These are phyloP conservation scores for Dolichomitus sp. DNA, from an alignment of 2,888 invertebrate species.

Conservation along the genomic window DNA sequence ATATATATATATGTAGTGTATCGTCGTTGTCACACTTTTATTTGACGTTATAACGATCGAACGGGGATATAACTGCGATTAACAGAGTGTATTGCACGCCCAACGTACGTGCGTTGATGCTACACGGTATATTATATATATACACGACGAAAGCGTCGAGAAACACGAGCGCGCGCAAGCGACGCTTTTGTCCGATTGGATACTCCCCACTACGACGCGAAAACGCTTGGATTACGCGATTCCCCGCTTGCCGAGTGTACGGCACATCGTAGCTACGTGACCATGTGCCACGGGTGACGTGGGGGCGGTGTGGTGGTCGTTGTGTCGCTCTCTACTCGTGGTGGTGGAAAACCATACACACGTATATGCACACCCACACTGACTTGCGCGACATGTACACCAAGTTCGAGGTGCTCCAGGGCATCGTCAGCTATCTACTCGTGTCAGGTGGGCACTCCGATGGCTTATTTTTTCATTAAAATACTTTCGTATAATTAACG, in stretches of 20 bases:
- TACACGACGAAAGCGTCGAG: constrained; percentile 30
- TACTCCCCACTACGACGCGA: constrained; percentile 9
- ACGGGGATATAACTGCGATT: constrained; percentile 32
- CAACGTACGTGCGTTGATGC: constrained; percentile 24
- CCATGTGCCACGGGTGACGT: constrained; percentile 55
- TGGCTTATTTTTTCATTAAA: constrained; percentile 23
- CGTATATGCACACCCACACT: constrained; percentile 74
- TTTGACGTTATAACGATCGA: constrained; percentile 57
- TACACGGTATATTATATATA: neutral
- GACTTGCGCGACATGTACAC: constrained; percentile 79
- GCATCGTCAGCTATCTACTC: constrained; percentile 81
- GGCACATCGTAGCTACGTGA: constrained; percentile 51
- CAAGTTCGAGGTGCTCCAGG: constrained; percentile 82
- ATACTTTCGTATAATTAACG: constrained; percentile 2
- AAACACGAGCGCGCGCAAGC: constrained; percentile 60
- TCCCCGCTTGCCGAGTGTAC: constrained; percentile 31
- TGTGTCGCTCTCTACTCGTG: constrained; percentile 11
- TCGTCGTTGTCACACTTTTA: constrained; percentile 16
- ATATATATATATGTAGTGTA: neutral
- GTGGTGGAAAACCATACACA: constrained; percentile 38
- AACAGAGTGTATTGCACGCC: constrained; percentile 28
- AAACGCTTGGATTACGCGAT: constrained; percentile 65
- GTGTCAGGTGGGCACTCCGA: constrained; percentile 80
- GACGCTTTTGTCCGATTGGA: constrained; percentile 62
- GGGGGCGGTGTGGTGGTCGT: constrained; percentile 17